Evolutionary conservation across 2,888 invertebrate genomes (phyloP).

Genomic region (Hipparchia sbordonii): DNA sequence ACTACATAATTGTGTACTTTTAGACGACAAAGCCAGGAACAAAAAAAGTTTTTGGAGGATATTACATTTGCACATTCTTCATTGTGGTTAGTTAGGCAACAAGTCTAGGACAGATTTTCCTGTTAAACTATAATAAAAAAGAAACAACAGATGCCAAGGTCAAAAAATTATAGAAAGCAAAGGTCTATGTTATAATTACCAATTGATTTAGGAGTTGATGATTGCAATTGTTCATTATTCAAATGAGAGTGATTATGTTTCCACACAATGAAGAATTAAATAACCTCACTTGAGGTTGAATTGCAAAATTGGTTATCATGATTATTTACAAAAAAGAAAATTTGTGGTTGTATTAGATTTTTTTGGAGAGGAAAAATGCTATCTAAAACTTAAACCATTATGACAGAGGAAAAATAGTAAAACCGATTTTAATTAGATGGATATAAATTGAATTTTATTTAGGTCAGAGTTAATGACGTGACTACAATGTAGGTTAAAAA

Average conservation of each 20-base stretch:
- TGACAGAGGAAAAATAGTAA: too few relatives aligned
- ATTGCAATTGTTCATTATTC: slow-evolving; percentile 13
- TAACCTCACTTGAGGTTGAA: slow-evolving; percentile 5
- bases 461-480: background rate
- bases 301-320: background rate
- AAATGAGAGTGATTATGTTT: slow-evolving; percentile 22
- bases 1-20: background rate
- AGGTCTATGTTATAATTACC: slow-evolving; percentile 1
- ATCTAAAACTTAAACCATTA: too few relatives aligned
- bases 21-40: background rate
- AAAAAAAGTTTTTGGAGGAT: background rate
- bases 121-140: background rate
- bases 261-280: slow-evolving; percentile 21
- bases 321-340: background rate
- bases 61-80: background rate
- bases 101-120: background rate
- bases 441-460: background rate
- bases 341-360: too few relatives aligned
- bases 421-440: background rate
- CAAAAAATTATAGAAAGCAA: slow-evolving; percentile 10
- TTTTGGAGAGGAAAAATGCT: too few relatives aligned
- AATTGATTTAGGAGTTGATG: slow-evolving; percentile 7
- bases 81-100: background rate
- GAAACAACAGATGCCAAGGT: slow-evolving; percentile 11
- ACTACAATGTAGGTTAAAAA: slow-evolving; percentile 14